A percentile compares a stretch with the other conserved stretches of the same genome.
phyloP scores from a whole-genome alignment of 2,797 vertebrate genomes.

The Decapterus maruadsi region DNA sequence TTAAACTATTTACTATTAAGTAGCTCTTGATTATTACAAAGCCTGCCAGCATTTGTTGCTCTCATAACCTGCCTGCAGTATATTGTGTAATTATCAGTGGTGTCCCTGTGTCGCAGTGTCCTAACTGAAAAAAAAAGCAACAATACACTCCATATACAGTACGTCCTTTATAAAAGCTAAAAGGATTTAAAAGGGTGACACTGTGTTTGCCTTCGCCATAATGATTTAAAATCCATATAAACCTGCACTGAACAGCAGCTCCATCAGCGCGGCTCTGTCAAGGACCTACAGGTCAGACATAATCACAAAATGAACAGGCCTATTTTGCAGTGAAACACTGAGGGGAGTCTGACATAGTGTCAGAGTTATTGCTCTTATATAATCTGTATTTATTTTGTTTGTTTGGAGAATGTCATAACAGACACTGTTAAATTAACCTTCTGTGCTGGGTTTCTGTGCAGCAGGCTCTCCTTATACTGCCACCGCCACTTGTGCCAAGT shows the following conservation, averaged over 20 bases:
- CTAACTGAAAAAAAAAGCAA: slow-evolving; percentile 34
- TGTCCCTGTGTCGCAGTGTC: slow-evolving; percentile 44
- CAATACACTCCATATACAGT: slow-evolving; percentile 40
- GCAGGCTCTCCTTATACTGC: background rate
- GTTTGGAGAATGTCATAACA: slow-evolving; percentile 22
- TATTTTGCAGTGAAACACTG: slow-evolving; percentile 61
- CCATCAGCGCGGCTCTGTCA: slow-evolving; percentile 49
- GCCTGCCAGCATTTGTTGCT: slow-evolving; percentile 12
- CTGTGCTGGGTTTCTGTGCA: slow-evolving; percentile 20
- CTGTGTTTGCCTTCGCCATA: slow-evolving; percentile 50
- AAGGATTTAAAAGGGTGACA: slow-evolving; percentile 51
- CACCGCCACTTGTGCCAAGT: slow-evolving; percentile 3
- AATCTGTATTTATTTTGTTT: slow-evolving; percentile 5
- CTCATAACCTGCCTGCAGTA: slow-evolving; percentile 19
- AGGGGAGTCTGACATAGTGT: slow-evolving; percentile 47
- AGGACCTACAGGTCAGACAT: slow-evolving; percentile 70
- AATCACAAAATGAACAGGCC: slow-evolving; percentile 67
- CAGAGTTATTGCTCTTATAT: slow-evolving; percentile 56
- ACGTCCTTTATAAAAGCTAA: slow-evolving; percentile 50
- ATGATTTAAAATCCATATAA: slow-evolving; percentile 68
- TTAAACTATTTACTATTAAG: background rate
- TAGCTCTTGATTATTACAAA: slow-evolving; percentile 1
- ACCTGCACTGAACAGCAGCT: slow-evolving; percentile 60
- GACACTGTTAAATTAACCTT: slow-evolving; percentile 21
- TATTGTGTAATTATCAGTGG: slow-evolving; percentile 20